Evolutionary conservation across 2,888 invertebrate species (phyloP).

Genomic region (Spicauda simplicius): DNA sequence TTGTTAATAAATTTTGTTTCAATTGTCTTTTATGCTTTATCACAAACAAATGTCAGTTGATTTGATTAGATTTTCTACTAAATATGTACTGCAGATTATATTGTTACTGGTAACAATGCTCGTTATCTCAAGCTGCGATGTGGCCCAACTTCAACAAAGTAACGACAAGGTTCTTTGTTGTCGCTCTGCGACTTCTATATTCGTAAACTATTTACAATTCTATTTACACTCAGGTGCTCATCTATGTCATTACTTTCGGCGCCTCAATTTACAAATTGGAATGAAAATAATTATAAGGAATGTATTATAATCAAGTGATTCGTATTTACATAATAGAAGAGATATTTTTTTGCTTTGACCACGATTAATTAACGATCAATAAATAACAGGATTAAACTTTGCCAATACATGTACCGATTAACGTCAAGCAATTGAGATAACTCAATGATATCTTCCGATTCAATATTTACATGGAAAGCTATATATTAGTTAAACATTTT

Average conservation of each 20-base stretch:
- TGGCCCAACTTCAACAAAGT: slow-evolving; percentile 36
- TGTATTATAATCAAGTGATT: slow-evolving; percentile 66
- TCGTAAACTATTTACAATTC: slow-evolving; percentile 77
- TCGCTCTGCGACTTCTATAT: slow-evolving; percentile 77
- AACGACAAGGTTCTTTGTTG: slow-evolving; percentile 56
- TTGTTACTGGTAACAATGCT: slow-evolving; percentile 68
- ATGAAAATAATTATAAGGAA: slow-evolving; percentile 80
- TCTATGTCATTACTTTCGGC: slow-evolving; percentile 55
- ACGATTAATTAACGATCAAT: slow-evolving; percentile 47
- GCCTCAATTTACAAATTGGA: slow-evolving; percentile 73
- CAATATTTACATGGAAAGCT: slow-evolving; percentile 68
- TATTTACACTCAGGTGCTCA: slow-evolving; percentile 78
- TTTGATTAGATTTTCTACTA: slow-evolving; percentile 2
- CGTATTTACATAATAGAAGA: slow-evolving; percentile 66
- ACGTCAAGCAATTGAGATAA: slow-evolving; percentile 64
- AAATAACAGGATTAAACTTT: slow-evolving; percentile 74
- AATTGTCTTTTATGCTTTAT: slow-evolving; percentile 26
- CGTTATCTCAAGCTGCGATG: slow-evolving; percentile 41
- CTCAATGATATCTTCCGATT: slow-evolving; percentile 60
- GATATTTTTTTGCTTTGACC: slow-evolving; percentile 43
- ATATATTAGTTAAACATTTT: slow-evolving; percentile 49
- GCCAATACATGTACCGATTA: slow-evolving; percentile 58
- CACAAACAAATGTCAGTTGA: slow-evolving; percentile 2
- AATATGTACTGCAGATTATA: slow-evolving; percentile 19
- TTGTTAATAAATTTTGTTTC: slow-evolving; percentile 3